Conservation (phyloP, 2,797 vertebrate genomes). For the Natrix natrix region DNA sequence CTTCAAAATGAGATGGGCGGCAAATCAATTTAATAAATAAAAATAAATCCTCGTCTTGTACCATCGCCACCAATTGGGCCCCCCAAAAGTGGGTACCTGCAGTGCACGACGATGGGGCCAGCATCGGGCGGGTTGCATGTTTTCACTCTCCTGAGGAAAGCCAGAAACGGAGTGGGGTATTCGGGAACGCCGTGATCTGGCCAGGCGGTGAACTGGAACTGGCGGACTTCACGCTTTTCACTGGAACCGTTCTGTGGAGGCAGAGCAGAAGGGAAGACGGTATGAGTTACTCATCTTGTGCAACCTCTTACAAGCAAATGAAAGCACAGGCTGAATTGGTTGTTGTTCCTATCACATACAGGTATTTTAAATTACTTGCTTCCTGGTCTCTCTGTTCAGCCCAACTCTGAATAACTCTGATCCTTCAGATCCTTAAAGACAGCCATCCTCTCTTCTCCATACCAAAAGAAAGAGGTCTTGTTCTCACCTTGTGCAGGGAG, state of each 20-base stretch:
- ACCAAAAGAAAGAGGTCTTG: not conserved
- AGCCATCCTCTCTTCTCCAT: not conserved
- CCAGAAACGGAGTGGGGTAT: conserved; percentile 95
- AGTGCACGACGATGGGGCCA: conserved; percentile 93
- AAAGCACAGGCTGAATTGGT: not conserved
- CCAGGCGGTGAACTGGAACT: conserved; percentile 99
- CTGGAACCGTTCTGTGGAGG: conserved; percentile 88
- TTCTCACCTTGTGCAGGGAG: conserved; percentile 90
- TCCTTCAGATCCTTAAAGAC: not conserved
- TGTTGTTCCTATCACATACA: not conserved
- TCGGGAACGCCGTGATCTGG: conserved; percentile 96
- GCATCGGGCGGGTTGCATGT: conserved; percentile 96
- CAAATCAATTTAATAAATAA: not conserved
- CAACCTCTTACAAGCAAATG: not conserved
- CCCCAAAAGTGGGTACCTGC: conserved; percentile 78
- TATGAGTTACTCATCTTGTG: accelerated
- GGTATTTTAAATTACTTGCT: not conserved
- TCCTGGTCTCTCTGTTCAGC: not conserved
- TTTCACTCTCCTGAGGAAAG: conserved; percentile 95
- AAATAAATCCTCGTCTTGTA: not conserved
- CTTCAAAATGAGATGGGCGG: not conserved
- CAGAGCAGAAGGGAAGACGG: not conserved
- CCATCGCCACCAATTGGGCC: not conserved
- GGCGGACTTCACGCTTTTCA: conserved; percentile 95
- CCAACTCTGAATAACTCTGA: not conserved